A percentile compares a stretch with the other conserved stretches of the same genome.
Evolutionary conservation across 2,888 invertebrate genomes (phyloP).

Genomic region (Agonopterix alstromeriana): DNA sequence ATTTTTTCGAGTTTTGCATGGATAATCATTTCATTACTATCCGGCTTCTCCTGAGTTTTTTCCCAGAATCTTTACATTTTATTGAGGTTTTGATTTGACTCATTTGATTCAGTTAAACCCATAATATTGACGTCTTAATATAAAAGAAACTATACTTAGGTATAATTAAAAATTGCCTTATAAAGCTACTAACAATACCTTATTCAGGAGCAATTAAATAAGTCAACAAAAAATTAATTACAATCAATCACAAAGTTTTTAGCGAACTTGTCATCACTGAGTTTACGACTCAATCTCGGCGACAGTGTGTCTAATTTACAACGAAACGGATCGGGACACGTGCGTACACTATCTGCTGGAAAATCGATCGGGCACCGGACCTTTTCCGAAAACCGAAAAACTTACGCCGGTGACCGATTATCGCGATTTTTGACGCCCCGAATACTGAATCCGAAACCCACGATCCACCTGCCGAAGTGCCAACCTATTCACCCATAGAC

Average conservation of each 20-base stretch:
- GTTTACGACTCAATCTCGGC: slow-evolving; percentile 33
- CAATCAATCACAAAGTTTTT: slow-evolving; percentile 19
- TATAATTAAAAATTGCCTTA: too few species aligned
- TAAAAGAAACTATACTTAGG: too few species aligned
- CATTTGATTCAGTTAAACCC: too few species aligned
- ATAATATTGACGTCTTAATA: too few species aligned
- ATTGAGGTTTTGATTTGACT: too few species aligned
- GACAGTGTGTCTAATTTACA: slow-evolving; percentile 45
- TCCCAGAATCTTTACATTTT: too few species aligned
- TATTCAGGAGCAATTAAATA: too few species aligned
- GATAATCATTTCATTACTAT: too few species aligned
- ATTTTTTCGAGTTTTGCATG: slow-evolving; percentile 3
- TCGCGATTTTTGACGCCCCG: slow-evolving; percentile 49
- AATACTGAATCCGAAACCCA: slow-evolving; percentile 48
- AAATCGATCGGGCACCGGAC: slow-evolving; percentile 59
- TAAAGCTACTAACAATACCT: too few species aligned
- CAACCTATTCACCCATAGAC: slow-evolving; percentile 30
- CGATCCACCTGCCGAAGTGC: slow-evolving; percentile 57
- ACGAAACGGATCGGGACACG: slow-evolving; percentile 46
- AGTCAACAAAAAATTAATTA: slow-evolving; percentile 11
- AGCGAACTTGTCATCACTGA: slow-evolving; percentile 31
- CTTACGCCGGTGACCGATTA: slow-evolving; percentile 54
- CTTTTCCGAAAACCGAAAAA: slow-evolving; percentile 50
- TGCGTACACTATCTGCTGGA: slow-evolving; percentile 71
- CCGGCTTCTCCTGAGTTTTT: too few species aligned